Evolutionary conservation across 1,140 invertebrate genomes (phyloP).

Genomic region (Drosophila dunni): DNA sequence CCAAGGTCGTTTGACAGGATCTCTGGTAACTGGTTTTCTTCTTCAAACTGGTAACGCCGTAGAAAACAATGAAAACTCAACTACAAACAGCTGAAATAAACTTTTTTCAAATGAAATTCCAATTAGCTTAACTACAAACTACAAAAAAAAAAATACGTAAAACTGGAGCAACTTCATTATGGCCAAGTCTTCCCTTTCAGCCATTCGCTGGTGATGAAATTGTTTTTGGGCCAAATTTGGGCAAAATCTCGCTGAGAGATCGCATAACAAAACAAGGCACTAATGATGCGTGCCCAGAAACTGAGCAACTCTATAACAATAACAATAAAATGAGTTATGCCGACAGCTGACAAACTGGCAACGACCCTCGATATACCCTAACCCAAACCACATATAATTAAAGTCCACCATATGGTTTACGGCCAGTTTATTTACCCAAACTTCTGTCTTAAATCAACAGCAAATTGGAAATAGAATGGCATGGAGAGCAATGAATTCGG

Average conservation of each 20-base stretch:
- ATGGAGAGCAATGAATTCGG: background rate
- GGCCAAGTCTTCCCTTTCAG: conserved; percentile 24
- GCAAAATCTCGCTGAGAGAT: conserved; percentile 63
- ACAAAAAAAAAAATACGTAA: conserved; percentile 11
- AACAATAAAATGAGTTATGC: conserved; percentile 5
- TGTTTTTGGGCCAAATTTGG: conserved; percentile 35
- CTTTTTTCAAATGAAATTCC: conserved; percentile 63
- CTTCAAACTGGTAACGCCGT: background rate
- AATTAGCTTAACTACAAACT: conserved; percentile 48
- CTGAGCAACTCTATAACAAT: conserved; percentile 7
- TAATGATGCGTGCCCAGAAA: conserved; percentile 62
- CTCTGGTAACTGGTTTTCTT: conserved; percentile 58
- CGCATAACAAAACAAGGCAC: conserved; percentile 73
- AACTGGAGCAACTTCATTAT: conserved; percentile 78
- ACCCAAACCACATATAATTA: background rate
- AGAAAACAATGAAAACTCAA: background rate
- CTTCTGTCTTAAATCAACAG: background rate
- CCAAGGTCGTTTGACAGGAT: conserved; percentile 77
- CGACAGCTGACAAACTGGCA: conserved; percentile 6
- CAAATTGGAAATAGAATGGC: background rate
- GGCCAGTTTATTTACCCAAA: conserved; percentile 9
- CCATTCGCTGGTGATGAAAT: conserved; percentile 61
- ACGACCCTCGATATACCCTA: conserved; percentile 20
- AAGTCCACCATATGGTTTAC: conserved; percentile 8
- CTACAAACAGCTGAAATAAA: conserved; percentile 45